Conservation (phyloP, 2,888 invertebrate species). For the Odontocolon sp. region DNA sequence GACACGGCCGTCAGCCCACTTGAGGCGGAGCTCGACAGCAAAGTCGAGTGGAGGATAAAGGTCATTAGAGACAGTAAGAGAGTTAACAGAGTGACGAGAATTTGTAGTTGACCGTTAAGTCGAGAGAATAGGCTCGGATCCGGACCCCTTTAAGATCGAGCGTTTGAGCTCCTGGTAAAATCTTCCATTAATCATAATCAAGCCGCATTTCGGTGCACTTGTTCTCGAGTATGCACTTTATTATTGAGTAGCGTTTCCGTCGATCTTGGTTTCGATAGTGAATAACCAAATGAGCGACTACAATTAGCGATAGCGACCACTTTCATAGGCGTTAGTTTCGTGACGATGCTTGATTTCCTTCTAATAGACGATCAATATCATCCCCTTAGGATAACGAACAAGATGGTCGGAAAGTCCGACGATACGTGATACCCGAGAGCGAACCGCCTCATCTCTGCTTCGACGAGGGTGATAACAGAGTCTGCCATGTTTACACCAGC, state of each 20-base stretch:
- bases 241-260: constrained; percentile 42
- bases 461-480: constrained; percentile 72
- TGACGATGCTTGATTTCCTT: neutral
- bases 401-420: constrained; percentile 68
- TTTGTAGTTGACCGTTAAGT: constrained; percentile 1
- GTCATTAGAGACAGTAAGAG: constrained; percentile 66
- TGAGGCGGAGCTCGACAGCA: constrained; percentile 58
- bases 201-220: constrained; percentile 39
- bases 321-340: neutral
- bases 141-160: constrained; percentile 11
- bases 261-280: constrained; percentile 18
- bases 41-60: constrained; percentile 59
- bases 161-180: neutral
- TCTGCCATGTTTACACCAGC: constrained; percentile 85
- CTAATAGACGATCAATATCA: neutral
- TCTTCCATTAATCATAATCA: constrained; percentile 52
- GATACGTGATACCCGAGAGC: constrained; percentile 69
- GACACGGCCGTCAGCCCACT: constrained; percentile 71
- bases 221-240: constrained; percentile 21
- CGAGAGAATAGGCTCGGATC: constrained; percentile 30
- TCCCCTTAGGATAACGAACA: constrained; percentile 40
- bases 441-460: constrained; percentile 86
- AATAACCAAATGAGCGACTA: neutral
- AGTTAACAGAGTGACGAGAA: constrained; percentile 70
- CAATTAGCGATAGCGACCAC: neutral